Conservation (phyloP, 2,888 invertebrate species). For the Allolobophora icterica region DNA sequence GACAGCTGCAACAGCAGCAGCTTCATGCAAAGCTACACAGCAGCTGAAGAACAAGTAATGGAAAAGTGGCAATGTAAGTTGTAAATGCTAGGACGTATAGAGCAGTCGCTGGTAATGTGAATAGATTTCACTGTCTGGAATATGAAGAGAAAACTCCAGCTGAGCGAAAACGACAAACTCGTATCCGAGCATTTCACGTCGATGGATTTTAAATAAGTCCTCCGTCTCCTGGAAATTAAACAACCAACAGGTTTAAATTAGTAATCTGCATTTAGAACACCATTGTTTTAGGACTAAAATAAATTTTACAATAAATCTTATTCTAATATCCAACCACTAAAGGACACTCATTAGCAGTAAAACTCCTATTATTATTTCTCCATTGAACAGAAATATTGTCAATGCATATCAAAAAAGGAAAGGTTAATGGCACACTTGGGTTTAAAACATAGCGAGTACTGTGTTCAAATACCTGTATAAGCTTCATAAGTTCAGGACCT, state of each 20-base stretch:
- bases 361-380: background rate
- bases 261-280: background rate
- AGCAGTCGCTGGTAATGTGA: conserved; percentile 93
- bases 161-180: conserved; percentile 95
- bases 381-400: background rate
- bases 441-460: background rate
- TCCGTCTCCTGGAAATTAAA: conserved; percentile 78
- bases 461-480: conserved; percentile 82
- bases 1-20: background rate
- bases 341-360: background rate
- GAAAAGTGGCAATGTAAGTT: background rate
- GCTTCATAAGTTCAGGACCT: conserved; percentile 81
- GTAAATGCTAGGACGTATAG: conserved; percentile 73
- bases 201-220: conserved; percentile 84
- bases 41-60: background rate
- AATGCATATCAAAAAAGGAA: background rate
- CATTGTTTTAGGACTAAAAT: background rate
- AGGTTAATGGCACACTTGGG: background rate
- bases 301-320: background rate
- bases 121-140: conserved; percentile 87
- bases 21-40: background rate
- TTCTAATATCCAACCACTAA: background rate
- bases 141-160: conserved; percentile 89
- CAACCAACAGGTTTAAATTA: background rate
- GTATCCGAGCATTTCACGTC: conserved; percentile 85